Percentiles rank a stretch among this genome's conserved stretches.
phyloP scores from a whole-genome alignment of 2,797 vertebrate species.

The Bryconaethiops microstoma region DNA sequence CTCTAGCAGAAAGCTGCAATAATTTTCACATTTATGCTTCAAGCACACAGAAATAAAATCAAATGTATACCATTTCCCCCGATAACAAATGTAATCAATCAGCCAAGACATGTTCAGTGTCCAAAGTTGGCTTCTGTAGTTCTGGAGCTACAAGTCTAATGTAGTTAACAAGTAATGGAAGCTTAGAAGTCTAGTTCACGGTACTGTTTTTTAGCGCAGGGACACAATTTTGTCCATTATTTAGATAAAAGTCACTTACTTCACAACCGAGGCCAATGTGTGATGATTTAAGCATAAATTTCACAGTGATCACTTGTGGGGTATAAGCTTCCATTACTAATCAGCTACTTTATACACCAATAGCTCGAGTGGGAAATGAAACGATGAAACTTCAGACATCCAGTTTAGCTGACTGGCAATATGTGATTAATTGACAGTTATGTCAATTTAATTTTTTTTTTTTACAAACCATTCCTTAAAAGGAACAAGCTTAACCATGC shows the following conservation, averaged over 20 bases:
- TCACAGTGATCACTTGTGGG: background rate
- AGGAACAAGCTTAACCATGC: conserved; percentile 4
- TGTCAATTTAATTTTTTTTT: background rate
- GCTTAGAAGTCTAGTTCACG: background rate
- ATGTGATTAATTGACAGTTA: background rate
- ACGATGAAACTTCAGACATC: background rate
- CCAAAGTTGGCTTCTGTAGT: background rate
- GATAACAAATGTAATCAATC: background rate
- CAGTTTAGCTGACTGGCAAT: background rate
- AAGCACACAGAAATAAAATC: background rate
- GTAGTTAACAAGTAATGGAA: background rate
- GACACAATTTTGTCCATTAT: background rate
- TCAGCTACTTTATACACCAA: background rate
- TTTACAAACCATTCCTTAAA: background rate
- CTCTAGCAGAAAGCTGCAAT: conserved; percentile 13
- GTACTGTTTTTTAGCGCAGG: background rate
- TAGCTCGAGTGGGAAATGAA: background rate
- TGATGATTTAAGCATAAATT: background rate
- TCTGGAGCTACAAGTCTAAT: background rate
- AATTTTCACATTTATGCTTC: background rate
- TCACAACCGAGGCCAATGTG: background rate
- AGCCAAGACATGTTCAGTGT: background rate
- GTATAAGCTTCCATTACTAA: background rate
- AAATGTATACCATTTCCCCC: background rate
- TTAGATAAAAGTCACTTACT: background rate